phyloP scores from a whole-genome alignment of 2,797 vertebrate genomes.

The Leuciscus waleckii region DNA sequence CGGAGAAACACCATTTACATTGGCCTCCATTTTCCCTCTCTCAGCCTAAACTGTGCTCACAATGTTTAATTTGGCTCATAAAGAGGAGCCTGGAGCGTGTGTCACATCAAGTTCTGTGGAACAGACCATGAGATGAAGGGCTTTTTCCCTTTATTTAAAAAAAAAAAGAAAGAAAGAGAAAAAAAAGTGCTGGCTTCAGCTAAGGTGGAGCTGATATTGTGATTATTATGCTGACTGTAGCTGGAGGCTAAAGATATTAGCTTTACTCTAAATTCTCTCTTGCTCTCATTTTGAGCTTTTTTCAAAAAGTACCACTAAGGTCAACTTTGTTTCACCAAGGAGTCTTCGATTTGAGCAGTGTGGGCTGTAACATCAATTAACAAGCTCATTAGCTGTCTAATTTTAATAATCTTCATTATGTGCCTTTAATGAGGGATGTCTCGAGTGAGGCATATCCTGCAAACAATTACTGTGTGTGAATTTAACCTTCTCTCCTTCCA shows the following conservation, averaged over 20 bases:
- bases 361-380: constrained; percentile 40
- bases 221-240: constrained; percentile 38
- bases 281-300: background rate
- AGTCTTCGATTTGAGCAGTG: constrained; percentile 28
- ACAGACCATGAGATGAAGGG: constrained; percentile 42
- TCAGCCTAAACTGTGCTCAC: constrained; percentile 46
- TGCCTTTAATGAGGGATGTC: constrained; percentile 20
- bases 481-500: constrained; percentile 27
- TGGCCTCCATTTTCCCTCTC: constrained; percentile 28
- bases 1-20: constrained; percentile 46
- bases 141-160: background rate
- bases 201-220: constrained; percentile 15
- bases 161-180: background rate
- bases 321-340: constrained; percentile 42
- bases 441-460: constrained; percentile 17
- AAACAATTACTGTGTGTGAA: constrained; percentile 8
- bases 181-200: constrained; percentile 17
- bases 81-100: constrained; percentile 49
- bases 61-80: constrained; percentile 54
- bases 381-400: constrained; percentile 47
- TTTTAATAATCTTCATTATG: constrained; percentile 47
- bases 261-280: constrained; percentile 1
- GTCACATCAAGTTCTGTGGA: constrained; percentile 28
- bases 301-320: constrained; percentile 1
- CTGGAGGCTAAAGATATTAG: constrained; percentile 25